These are phyloP conservation scores for Marmota monax DNA, from an alignment of 2,113 vertebrate species.

Conservation along the genomic window DNA sequence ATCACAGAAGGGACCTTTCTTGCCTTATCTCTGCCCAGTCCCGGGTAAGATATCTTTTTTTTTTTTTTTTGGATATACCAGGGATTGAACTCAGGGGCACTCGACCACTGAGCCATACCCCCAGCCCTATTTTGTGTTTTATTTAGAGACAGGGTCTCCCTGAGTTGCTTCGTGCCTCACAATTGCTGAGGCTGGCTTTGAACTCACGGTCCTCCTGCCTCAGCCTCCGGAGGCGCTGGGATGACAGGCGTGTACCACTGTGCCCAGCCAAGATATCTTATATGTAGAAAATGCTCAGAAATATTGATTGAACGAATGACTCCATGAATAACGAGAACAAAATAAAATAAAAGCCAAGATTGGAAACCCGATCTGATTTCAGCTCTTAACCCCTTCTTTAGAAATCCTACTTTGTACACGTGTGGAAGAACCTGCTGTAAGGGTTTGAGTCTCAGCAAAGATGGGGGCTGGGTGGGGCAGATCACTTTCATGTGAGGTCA, in stretches of 20 bases:
- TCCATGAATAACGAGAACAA: neutral
- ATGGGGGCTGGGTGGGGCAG: neutral
- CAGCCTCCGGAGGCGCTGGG: too few species aligned
- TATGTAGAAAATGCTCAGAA: neutral
- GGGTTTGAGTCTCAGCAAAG: neutral
- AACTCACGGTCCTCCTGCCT: too few species aligned
- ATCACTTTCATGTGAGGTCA: neutral
- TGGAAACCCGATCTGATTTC: neutral
- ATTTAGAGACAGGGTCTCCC: too few species aligned
- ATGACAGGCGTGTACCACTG: too few species aligned
- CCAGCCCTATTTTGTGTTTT: too few species aligned
- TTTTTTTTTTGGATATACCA: too few species aligned
- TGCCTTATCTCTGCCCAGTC: neutral
- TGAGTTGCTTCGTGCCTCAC: too few species aligned
- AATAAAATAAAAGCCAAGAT: neutral
- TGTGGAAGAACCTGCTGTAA: neutral
- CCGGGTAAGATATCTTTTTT: neutral
- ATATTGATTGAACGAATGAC: neutral
- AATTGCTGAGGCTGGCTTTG: too few species aligned
- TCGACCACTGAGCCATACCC: too few species aligned
- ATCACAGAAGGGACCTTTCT: neutral
- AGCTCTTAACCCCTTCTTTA: neutral
- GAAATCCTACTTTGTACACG: neutral
- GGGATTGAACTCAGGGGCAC: too few species aligned
- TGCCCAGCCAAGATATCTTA: neutral